Evolutionary conservation across 2,113 vertebrate genomes (phyloP).

Genomic region (Protobothrops mucrosquamatus): DNA sequence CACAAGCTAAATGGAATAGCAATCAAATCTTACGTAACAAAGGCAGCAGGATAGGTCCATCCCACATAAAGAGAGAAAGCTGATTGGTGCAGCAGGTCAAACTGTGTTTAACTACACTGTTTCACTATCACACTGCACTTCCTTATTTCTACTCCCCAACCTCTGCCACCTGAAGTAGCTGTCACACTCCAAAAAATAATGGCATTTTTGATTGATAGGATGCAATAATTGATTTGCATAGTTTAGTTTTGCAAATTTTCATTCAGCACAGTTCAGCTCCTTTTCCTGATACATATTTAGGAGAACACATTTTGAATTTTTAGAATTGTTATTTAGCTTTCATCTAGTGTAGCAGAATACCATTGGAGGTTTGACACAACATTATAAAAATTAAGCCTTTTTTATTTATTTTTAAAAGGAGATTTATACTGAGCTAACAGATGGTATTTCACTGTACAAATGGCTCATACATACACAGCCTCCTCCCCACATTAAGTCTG

Average conservation of each 20-base stretch:
- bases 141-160: neutral
- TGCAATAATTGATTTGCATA: neutral
- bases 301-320: neutral
- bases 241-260: neutral
- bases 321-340: neutral
- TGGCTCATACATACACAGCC: neutral
- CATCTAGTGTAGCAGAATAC: neutral
- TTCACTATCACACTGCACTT: neutral
- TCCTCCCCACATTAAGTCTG: conserved; percentile 31
- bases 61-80: neutral
- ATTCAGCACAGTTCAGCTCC: neutral
- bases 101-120: neutral
- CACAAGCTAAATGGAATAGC: neutral
- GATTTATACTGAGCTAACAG: neutral
- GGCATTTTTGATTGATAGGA: neutral
- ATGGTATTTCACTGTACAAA: neutral
- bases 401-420: neutral
- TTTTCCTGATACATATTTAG: neutral
- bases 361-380: neutral
- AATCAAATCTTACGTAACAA: neutral
- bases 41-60: neutral
- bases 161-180: neutral
- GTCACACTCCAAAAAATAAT: neutral
- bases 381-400: neutral
- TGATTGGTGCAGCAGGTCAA: too few species aligned